Percentiles rank a stretch among this genome's conserved stretches.
Evolutionary conservation across 1,140 invertebrate genomes (phyloP).

Genomic region (Melipona quadrifasciata): DNA sequence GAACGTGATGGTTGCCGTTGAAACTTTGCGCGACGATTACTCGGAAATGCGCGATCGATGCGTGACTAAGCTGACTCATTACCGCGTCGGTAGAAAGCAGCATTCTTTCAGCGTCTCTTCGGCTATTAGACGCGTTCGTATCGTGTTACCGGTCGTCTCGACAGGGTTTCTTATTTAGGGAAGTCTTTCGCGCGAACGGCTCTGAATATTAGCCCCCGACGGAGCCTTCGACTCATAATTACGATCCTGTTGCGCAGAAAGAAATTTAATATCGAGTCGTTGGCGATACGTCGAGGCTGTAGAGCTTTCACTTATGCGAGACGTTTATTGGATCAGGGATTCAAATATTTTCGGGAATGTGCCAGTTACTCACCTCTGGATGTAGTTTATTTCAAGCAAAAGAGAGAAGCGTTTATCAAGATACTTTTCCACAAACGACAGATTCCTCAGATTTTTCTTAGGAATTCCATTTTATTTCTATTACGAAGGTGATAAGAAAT

Average conservation of each 20-base stretch:
- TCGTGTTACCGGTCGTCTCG: conserved; percentile 19
- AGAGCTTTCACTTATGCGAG: conserved; percentile 1
- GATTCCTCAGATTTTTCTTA: neutral
- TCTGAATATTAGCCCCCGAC: neutral
- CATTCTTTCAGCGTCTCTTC: conserved; percentile 19
- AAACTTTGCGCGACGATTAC: conserved; percentile 29
- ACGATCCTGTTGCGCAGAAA: conserved; percentile 8
- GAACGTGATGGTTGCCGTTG: conserved; percentile 4
- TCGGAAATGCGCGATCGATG: conserved; percentile 27
- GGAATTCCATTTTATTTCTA: neutral
- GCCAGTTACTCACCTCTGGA: conserved; percentile 1
- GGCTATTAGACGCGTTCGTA: conserved; percentile 23
- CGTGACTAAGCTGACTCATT: neutral
- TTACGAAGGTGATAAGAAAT: neutral
- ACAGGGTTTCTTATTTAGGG: conserved; percentile 29
- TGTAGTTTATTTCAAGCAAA: neutral
- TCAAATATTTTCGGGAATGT: neutral
- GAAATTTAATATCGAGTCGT: neutral
- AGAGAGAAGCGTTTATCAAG: too few species aligned
- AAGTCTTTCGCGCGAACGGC: neutral
- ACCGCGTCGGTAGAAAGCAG: conserved; percentile 1
- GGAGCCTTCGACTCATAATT: conserved; percentile 6
- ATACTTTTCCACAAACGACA: too few species aligned
- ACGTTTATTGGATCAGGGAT: neutral
- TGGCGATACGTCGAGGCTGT: neutral